Base-by-base conservation (phyloP, 2,797 vertebrate genomes). In the Phylloscopus collybita region DNA sequence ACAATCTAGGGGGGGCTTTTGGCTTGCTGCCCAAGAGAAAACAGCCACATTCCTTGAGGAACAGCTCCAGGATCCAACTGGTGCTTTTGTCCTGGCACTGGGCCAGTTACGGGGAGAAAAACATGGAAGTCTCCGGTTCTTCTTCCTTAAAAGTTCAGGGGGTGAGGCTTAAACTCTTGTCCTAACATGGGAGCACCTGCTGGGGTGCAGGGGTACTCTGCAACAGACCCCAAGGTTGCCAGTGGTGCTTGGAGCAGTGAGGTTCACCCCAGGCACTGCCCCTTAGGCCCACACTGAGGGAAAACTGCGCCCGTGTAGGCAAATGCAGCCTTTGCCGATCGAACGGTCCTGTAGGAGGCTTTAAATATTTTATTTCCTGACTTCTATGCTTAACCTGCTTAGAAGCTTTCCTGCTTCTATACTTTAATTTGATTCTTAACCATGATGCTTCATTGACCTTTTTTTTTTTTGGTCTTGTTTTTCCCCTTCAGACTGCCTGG, bases 321-420 rank as follows among this genome's bases (percentile, higher is more conserved):
- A 38, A 56, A 45, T 14, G 44, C 29, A 70, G 59, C 19, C 49
- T 50, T 79, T 6, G 5, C 76, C 4, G 0, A 50, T 60, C 86
- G 64, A 91, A 60, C 0, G 0, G 29, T 70, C 95, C 89, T 64
- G 23, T 9, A 88, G 85, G 51, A 88, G 75, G 18, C 73, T 93
- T 84, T 92, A 90, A 92, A 84, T 75, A 38, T 36, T 94, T 95
- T 62, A 91, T 92, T 93, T 73, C 85, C 49, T n/a, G 54, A 90
- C 57, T 92, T 93, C 69, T 42, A 59, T 50, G 54, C 47, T 34
- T 34, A 34, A 34, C 34, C 34, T 34, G 34, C 34, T 34, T 34
- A 34, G 34, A 34, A 34, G 34, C 34, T 34, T 34, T 34, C 34
- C 34, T 34, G 34, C 34, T 34, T 34, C 34, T 34, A 34, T 34